Base-by-base conservation (phyloP, 92 coral and sea anemone genomes). In the Paramuricea clavata region DNA sequence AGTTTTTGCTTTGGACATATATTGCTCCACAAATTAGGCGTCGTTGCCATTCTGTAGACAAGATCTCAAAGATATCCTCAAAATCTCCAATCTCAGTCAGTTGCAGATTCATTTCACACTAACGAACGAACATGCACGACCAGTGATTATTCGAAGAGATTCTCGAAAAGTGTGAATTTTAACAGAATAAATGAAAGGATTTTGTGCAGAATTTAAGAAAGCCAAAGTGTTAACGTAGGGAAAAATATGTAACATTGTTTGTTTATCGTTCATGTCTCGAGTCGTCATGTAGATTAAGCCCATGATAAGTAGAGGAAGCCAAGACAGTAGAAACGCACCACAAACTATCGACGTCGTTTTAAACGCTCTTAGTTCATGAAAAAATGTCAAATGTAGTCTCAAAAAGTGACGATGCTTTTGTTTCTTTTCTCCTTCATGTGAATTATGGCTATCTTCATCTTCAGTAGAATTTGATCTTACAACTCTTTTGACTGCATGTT, bases 251-350 rank as follows among this genome's bases (percentile, higher is more conserved):
- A 61, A 12, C 32, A 79, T 35, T 9, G 71, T 79, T 39, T 72
- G 11, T 44, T 72, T 72, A 5, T 44, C 32, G 28, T 39, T 72
- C 57, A 39, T 22, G 19, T 72, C 28, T 39, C 17, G 31, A 19
- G 78, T 72, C 41, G 57, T 44, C 42, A 72, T 41, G 78, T 31
- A 33, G 30, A 61, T 67, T 17, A 79, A 59, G 30, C 52, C 73
- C 52, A 79, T 52, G 47, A 79, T 12, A 21, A 59, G 73, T 33
- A 79, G 72, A 33, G 84, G 84, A 10, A 79, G 72, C 84, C 84
- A 79, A 6, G 84, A 79, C 9, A 79, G 39, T 21, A 79, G 84
- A 41, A 79, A 79, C 11, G 71, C 84, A n/a, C 84, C 84, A 79
- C 84, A 79, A 33, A 79, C 50, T 16, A 79, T 22, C 60, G 84